Conservation (phyloP, 2,113 vertebrate genomes). For the Maccullochella peelii region DNA sequence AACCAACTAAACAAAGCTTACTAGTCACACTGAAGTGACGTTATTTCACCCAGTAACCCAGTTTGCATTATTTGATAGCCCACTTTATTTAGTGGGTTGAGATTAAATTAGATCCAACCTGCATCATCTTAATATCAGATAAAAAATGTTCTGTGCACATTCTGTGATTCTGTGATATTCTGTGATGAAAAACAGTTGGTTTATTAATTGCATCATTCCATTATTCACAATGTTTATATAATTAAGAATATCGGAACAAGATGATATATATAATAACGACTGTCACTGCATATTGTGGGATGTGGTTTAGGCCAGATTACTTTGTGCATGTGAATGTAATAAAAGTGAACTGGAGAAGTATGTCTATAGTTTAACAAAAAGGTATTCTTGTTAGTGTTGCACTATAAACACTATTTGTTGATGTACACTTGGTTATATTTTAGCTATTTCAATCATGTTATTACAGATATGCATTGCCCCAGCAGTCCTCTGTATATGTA, state of each 20-base stretch:
- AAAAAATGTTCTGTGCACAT: neutral
- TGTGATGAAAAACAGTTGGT: neutral
- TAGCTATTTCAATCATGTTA: neutral
- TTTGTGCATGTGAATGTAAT: neutral
- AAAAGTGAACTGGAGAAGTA: neutral
- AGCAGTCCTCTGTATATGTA: neutral
- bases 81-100: conserved; percentile 19
- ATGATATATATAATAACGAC: neutral
- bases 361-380: neutral
- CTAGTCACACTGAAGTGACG: conserved; percentile 7
- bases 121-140: neutral
- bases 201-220: neutral
- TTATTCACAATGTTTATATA: neutral
- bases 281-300: neutral
- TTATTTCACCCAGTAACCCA: conserved; percentile 29
- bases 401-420: neutral
- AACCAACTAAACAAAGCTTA: conserved; percentile 12
- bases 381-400: neutral
- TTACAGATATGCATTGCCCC: neutral
- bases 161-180: neutral
- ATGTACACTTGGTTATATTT: neutral
- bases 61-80: conserved; percentile 10
- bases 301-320: neutral
- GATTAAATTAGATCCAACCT: conserved; percentile 17
- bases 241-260: neutral